Base-by-base conservation (phyloP, 1,140 invertebrate genomes). In the Drosophila novamexicana region DNA sequence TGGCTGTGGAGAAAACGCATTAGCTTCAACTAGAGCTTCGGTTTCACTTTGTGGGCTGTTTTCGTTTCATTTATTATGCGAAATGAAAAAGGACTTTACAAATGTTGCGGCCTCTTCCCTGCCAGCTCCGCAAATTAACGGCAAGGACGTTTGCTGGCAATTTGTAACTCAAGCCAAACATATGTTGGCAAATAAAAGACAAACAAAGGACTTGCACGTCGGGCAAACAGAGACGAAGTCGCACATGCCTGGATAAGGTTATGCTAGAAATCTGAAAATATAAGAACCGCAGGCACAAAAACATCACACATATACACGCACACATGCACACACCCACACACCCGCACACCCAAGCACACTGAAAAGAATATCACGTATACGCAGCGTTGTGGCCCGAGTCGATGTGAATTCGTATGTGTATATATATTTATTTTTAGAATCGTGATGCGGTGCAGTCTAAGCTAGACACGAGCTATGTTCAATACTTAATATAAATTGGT, bases 101-200 rank as follows among this genome's bases (percentile, higher is more conserved):
- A 86, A 85, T 80, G 84, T 59, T 70, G 79, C 47, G 82, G 71
- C 62, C 65, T 59, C 53, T 67, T 49, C 37, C 56, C 58, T 67
- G 83, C 34, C 76, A 61, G 63, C 50, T 34, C 74, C 77, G 69
- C 69, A 77, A 85, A 78, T 86, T 75, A 86, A 85, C 65, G 78
- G 70, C 67, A 74, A 64, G 61, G 80, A 73, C 84, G 70, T 88
- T 84, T 67, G 73, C 67, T 40, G 63, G 67, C 74, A 79, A 67
- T 79, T 76, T 89, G 84, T 84, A 89, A 89, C 83, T 75, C 67
- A 65, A 65, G 84, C 80, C 83, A 63, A 75, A 86, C 83, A 88
- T 88, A 88, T 88, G 83, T 88, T 89, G 81, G 84, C 84, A 88
- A 89, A 88, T 88, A 84, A 52, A 88, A 88, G 70, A 89, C 84